Evolutionary conservation across 2,888 invertebrate genomes (phyloP).

Genomic region (Spilosoma lubricipeda): DNA sequence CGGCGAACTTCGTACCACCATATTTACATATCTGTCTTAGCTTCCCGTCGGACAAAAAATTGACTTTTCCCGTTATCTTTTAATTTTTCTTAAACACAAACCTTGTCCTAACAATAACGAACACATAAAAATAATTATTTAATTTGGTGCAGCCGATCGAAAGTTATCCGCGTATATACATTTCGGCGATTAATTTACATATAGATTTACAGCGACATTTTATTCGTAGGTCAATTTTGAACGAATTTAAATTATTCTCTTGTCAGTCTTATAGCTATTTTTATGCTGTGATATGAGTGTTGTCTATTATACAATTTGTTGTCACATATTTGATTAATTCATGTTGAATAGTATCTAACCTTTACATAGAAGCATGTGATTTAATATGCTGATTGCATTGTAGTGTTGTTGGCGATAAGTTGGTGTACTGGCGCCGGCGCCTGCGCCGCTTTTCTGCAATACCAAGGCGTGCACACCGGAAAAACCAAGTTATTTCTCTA

Average conservation of each 20-base stretch:
- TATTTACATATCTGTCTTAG: too few species aligned
- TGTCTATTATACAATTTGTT: constrained; percentile 44
- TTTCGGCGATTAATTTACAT: too few species aligned
- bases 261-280: constrained; percentile 12
- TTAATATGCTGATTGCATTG: constrained; percentile 67
- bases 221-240: neutral
- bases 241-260: neutral
- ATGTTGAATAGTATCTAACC: constrained; percentile 56
- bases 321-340: constrained; percentile 65
- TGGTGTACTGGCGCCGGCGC: constrained; percentile 48
- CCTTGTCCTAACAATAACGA: too few species aligned
- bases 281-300: constrained; percentile 1
- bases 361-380: constrained; percentile 58
- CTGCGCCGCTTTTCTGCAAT: constrained; percentile 30
- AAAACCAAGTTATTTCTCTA: constrained; percentile 57
- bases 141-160: too few species aligned
- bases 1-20: too few species aligned
- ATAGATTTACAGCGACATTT: too few species aligned
- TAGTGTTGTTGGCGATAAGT: constrained; percentile 34
- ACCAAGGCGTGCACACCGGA: constrained; percentile 57
- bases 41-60: too few species aligned
- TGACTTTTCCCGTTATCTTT: too few species aligned
- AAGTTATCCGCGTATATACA: too few species aligned
- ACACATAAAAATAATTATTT: too few species aligned
- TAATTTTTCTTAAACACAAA: too few species aligned